These are phyloP conservation scores for Drosophila grimshawi DNA, from an alignment of 1,140 invertebrate genomes.

Conservation along the genomic window DNA sequence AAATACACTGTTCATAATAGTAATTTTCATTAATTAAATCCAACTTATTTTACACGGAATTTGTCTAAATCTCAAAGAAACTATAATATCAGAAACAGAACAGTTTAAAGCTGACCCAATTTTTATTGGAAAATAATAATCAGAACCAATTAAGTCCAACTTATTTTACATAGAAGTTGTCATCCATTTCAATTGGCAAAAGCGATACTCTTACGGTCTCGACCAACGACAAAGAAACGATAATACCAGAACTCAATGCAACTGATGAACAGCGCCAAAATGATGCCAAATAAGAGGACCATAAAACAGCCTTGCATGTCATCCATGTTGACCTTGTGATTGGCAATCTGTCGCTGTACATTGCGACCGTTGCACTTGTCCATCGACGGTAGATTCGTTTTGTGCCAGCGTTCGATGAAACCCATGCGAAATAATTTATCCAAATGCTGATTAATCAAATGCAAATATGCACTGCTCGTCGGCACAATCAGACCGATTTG, in stretches of 20 bases:
- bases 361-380: constrained; percentile 89
- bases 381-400: constrained; percentile 90
- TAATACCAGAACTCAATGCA: constrained; percentile 67
- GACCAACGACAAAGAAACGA: constrained; percentile 42
- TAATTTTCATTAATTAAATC: constrained; percentile 67
- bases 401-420: constrained; percentile 93
- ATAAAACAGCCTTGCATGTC: constrained; percentile 93
- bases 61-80: too few relatives aligned
- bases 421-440: constrained; percentile 92
- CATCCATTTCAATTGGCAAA: constrained; percentile 55
- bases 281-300: constrained; percentile 70
- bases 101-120: constrained; percentile 53
- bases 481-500: constrained; percentile 91
- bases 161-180: constrained; percentile 59
- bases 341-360: constrained; percentile 88
- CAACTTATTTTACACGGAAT: constrained; percentile 54
- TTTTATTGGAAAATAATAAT: constrained; percentile 58
- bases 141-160: constrained; percentile 50
- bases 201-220: constrained; percentile 31
- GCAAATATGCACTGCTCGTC: constrained; percentile 90
- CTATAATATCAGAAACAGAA: constrained; percentile 5
- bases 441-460: constrained; percentile 88
- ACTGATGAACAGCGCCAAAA: constrained; percentile 47
- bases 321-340: constrained; percentile 93
- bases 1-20: constrained; percentile 64